Evolutionary conservation across 1,140 invertebrate genomes (phyloP).

Genomic region (Diorhabda carinulata): DNA sequence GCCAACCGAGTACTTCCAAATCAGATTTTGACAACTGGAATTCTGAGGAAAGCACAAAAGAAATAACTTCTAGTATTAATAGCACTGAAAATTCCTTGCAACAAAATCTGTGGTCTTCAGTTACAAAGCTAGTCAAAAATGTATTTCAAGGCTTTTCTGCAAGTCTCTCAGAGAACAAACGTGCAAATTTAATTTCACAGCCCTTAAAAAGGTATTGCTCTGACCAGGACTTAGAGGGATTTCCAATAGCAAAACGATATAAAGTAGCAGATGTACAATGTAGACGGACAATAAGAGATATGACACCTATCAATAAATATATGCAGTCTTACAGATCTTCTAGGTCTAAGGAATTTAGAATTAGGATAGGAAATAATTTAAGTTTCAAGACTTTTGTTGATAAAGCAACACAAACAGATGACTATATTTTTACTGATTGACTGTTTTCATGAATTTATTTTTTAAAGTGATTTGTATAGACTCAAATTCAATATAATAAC

Average conservation of each 20-base stretch:
- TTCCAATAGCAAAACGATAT: constrained; percentile 29
- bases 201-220: constrained; percentile 24
- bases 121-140: constrained; percentile 32
- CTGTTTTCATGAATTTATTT: too few relatives aligned
- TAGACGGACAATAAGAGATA: constrained; percentile 29
- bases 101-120: constrained; percentile 28
- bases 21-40: background rate
- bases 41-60: background rate
- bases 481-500: too few relatives aligned
- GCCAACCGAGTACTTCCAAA: constrained; percentile 5
- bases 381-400: constrained; percentile 21
- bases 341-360: background rate
- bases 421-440: background rate
- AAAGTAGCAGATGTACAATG: constrained; percentile 38
- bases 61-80: background rate
- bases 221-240: constrained; percentile 20
- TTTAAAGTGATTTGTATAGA: too few relatives aligned
- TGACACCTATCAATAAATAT: constrained; percentile 9
- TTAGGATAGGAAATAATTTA: background rate
- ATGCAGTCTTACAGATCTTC: background rate
- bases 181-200: background rate
- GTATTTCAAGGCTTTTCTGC: constrained; percentile 20
- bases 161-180: constrained; percentile 1
- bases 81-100: background rate
- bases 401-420: constrained; percentile 38